Base-by-base conservation (phyloP, 1,140 invertebrate species). In the Trichomalopsis sarcophagae region DNA sequence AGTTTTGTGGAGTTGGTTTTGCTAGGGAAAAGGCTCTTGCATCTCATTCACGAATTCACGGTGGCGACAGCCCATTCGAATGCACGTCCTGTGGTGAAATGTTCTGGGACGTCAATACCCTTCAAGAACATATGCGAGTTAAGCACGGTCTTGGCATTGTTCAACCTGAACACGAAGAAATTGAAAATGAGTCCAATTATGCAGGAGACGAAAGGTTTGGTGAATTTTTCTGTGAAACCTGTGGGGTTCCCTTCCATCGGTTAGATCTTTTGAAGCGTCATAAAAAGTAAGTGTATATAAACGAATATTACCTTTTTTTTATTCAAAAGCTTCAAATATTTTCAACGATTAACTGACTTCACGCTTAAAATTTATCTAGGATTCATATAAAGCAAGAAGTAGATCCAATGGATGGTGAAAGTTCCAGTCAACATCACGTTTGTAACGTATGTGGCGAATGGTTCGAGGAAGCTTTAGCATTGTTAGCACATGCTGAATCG, bases 361-460 rank as follows among this genome's bases (percentile, higher is more conserved):
- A 71, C 78, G 14, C 14, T 80, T 33, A 27, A 68, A 68, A 36
- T 14, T 86, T 79, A 21, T 62, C 62, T 80, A 93, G 93, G 87
- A 90, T 91, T 86, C 93, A 94, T 83, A 85, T 93, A 14, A 95
- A 95, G 88, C 91, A 94, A 75, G 94, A 94, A 90, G 89, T 91
- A 69, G 93, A 94, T 77, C 91, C 89, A 27, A 90, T 93, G 86
- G 94, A 94, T 88, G 92, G 92, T 79, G 55, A 21, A 21, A n/a
- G 17, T 62, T 88, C 89, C 87, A 94, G 88, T 88, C 91, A 92
- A 84, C 91, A 91, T 89, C 95, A 96, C 85, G 94, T 95, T 83
- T 97, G 96, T 89, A 96, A 95, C 89, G 96, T 96, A 55, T 97
- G 96, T 90, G 96, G 96, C 44, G 96, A 97, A 91, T 95, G 94